Conservation (phyloP, 2,888 invertebrate genomes). For the Erannis defoliaria region DNA sequence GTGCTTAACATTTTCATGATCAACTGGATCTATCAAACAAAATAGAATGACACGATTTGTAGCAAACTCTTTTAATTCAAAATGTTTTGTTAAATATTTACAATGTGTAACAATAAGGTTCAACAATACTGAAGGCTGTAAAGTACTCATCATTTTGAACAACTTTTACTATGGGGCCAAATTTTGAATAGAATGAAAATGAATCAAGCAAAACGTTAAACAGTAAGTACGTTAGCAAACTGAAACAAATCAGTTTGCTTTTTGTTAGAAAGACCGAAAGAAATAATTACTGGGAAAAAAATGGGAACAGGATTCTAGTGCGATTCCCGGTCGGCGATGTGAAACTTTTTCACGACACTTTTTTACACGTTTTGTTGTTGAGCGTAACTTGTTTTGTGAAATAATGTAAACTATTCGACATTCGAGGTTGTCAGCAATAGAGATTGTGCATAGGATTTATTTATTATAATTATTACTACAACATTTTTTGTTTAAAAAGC, state of each 20-base stretch:
- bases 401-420: not conserved
- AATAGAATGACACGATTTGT: not conserved
- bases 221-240: constrained; percentile 17
- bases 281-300: constrained; percentile 55
- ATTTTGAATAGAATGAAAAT: not conserved
- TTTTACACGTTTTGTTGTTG: constrained; percentile 20
- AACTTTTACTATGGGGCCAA: too few species aligned
- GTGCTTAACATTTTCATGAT: not conserved
- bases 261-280: constrained; percentile 51
- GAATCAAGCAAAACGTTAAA: constrained; percentile 9
- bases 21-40: too few species aligned
- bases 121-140: too few species aligned
- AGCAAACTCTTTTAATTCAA: not conserved
- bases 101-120: too few species aligned
- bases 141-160: too few species aligned
- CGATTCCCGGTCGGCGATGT: constrained; percentile 44
- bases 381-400: constrained; percentile 16
- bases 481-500: too few species aligned
- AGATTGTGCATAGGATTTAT: too few species aligned
- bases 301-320: constrained; percentile 39
- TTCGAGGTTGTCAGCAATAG: constrained; percentile 2
- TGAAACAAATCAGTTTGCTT: constrained; percentile 31
- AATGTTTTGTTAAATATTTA: too few species aligned
- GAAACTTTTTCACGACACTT: constrained; percentile 42
- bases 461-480: too few species aligned